phyloP scores from a whole-genome alignment of 2,113 vertebrate species.

The Cichladusa arquata region DNA sequence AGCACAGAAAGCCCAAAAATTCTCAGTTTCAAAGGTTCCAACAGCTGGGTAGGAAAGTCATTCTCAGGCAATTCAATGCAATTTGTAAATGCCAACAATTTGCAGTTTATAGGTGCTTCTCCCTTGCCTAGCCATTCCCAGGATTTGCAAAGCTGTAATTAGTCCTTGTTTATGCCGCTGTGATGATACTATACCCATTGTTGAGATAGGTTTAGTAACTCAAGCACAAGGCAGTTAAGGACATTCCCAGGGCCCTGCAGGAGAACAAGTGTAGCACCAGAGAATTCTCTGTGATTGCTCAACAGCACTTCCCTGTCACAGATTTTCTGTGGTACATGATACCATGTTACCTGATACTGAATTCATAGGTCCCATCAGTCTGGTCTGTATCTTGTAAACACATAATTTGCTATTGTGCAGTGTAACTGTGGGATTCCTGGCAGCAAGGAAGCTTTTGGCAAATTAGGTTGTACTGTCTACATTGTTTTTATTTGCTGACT shows the following conservation, averaged over 20 bases:
- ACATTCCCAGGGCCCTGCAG: neutral
- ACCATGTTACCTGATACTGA: neutral
- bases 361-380: neutral
- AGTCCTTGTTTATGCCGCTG: neutral
- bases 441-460: neutral
- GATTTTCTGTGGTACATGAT: neutral
- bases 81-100: neutral
- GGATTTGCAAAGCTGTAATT: neutral
- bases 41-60: neutral
- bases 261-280: neutral
- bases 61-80: neutral
- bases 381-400: neutral
- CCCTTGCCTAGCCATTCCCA: neutral
- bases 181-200: accelerated
- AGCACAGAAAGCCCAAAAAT: no score
- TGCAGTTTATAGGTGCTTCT: neutral
- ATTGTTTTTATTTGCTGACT: neutral
- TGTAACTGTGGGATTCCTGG: neutral
- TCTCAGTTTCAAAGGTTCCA: no score
- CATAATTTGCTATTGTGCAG: neutral
- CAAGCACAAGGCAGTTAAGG: neutral
- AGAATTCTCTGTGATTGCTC: neutral
- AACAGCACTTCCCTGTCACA: neutral
- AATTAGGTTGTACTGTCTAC: accelerated
- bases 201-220: neutral